phyloP scores from a whole-genome alignment of 2,888 invertebrate genomes.

The Rotaria macrura region DNA sequence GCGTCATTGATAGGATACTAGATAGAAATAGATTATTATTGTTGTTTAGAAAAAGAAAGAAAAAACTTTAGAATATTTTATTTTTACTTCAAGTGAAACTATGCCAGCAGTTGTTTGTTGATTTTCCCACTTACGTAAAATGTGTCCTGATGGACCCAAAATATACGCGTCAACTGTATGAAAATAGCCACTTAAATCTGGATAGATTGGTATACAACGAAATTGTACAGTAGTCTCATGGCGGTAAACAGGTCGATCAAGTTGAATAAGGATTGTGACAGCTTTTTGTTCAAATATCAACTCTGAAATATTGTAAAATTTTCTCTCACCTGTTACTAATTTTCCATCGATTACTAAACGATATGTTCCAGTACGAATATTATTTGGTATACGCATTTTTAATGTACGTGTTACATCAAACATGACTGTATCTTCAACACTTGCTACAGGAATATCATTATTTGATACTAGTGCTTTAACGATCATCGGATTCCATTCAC shows the following conservation, averaged over 20 bases:
- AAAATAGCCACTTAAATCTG: slow-evolving; percentile 77
- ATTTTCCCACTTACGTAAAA: slow-evolving; percentile 34
- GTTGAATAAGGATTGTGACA: slow-evolving; percentile 30
- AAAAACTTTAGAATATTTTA: no score
- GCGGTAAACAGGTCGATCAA: slow-evolving; percentile 30
- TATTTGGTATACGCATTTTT: slow-evolving; percentile 28
- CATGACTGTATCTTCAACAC: slow-evolving; percentile 13
- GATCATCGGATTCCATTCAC: slow-evolving; percentile 24
- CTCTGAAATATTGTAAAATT: slow-evolving; percentile 24
- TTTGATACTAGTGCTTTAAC: slow-evolving; percentile 31
- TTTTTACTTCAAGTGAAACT: slow-evolving; percentile 21
- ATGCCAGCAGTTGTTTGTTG: slow-evolving; percentile 33
- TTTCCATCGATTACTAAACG: slow-evolving; percentile 25
- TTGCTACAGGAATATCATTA: slow-evolving; percentile 27
- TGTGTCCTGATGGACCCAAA: slow-evolving; percentile 48
- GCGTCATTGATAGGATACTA: slow-evolving; percentile 28
- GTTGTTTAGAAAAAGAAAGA: no score
- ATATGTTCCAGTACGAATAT: slow-evolving; percentile 27
- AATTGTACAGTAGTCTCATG: slow-evolving; percentile 57
- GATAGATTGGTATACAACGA: slow-evolving; percentile 79
- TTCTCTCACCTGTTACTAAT: slow-evolving; percentile 27
- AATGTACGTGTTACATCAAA: slow-evolving; percentile 22
- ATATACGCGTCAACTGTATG: slow-evolving; percentile 82
- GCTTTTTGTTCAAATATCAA: slow-evolving; percentile 33
- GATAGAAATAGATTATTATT: no score